Conservation (phyloP, 2,888 invertebrate species). For the Xylophagus ater region DNA sequence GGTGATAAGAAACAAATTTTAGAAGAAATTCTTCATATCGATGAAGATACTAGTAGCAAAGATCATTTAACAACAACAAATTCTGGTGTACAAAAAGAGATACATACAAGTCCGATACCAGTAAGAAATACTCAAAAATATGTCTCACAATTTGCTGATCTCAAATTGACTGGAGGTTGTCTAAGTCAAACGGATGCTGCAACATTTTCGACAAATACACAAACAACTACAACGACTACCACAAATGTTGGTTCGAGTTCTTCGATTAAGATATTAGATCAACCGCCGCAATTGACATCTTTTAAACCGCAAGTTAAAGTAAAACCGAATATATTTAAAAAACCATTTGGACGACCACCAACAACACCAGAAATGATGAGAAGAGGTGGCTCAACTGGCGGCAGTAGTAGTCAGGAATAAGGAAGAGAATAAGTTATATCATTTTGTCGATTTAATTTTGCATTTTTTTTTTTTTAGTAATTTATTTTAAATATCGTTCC, state of each 20-base stretch:
- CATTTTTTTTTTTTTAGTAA: too few relatives aligned
- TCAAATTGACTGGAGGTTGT: slow-evolving; percentile 50
- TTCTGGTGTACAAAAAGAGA: slow-evolving; percentile 18
- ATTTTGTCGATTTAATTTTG: too few relatives aligned
- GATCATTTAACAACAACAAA: slow-evolving; percentile 11
- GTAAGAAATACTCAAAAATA: slow-evolving; percentile 51
- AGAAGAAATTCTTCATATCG: slow-evolving; percentile 20
- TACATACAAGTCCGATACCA: slow-evolving; percentile 42
- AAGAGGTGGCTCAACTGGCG: neutral
- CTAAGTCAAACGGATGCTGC: slow-evolving; percentile 14
- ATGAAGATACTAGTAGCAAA: slow-evolving; percentile 19
- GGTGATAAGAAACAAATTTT: slow-evolving; percentile 16
- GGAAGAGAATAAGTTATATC: too few relatives aligned
- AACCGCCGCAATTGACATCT: slow-evolving; percentile 20
- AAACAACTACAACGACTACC: slow-evolving; percentile 20
- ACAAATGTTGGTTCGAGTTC: slow-evolving; percentile 19
- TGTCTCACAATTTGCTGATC: slow-evolving; percentile 52
- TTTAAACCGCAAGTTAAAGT: slow-evolving; percentile 66
- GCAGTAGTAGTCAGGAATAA: slow-evolving; percentile 2
- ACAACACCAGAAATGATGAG: slow-evolving; percentile 20
- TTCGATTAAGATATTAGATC: slow-evolving; percentile 17
- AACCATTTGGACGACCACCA: slow-evolving; percentile 36
- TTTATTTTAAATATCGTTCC: too few relatives aligned
- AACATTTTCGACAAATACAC: slow-evolving; percentile 23
- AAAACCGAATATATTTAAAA: slow-evolving; percentile 70